phyloP scores from a whole-genome alignment of 2,113 vertebrate genomes.

The Callospermophilus lateralis region DNA sequence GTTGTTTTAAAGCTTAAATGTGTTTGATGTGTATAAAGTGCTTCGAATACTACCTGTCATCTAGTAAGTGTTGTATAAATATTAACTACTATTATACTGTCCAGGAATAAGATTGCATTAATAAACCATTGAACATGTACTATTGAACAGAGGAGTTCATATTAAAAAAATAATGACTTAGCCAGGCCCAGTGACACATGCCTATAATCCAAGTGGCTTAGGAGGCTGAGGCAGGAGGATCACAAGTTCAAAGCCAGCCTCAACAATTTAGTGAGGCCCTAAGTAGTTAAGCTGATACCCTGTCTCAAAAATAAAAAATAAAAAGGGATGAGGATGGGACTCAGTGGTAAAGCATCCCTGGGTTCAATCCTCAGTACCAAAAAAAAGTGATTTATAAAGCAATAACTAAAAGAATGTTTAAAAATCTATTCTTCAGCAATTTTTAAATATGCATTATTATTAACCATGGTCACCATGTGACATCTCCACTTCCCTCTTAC shows the following conservation, averaged over 20 bases:
- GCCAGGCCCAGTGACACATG: no score
- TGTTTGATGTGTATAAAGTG: background rate
- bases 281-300: no score
- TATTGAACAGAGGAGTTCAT: background rate
- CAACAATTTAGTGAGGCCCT: no score
- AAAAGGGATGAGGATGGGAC: no score
- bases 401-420: background rate
- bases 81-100: conserved; percentile 1
- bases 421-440: background rate
- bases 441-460: background rate
- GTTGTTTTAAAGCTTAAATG: conserved; percentile 30
- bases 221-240: no score
- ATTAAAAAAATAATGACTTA: background rate
- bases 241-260: no score
- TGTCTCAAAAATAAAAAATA: no score
- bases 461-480: background rate
- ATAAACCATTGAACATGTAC: background rate
- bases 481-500: background rate
- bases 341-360: no score
- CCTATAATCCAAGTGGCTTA: no score
- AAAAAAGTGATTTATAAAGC: background rate
- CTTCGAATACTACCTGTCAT: background rate
- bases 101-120: background rate
- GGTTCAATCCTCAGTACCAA: no score
- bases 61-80: background rate